Base-by-base conservation (phyloP, 2,797 vertebrate genomes). In the Nyctibius grandis region DNA sequence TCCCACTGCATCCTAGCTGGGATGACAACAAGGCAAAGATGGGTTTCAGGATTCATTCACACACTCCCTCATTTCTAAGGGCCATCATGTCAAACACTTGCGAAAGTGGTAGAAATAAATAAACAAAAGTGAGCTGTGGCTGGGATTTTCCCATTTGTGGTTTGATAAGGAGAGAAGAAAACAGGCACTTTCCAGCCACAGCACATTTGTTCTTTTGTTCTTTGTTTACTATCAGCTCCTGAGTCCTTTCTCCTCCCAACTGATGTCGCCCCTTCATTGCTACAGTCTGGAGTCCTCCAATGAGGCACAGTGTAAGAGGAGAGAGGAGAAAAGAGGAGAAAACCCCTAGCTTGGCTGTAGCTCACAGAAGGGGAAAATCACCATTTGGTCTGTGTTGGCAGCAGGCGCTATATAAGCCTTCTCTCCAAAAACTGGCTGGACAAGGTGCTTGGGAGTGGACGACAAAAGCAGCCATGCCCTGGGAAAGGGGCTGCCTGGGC, bases 81-180 rank as follows among this genome's bases (percentile, higher is more conserved):
- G 42, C 36, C 57, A 47, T n/a, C 9, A 3, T 28, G 23, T 57
- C 63, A 91, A 74, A 80, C 19, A 28, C 82, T 67, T 60, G 28
- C 20, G 45, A 84, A 95, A 91, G 73, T 45, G 64, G 61, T 51
- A 65, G 77, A 94, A 96, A 88, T 60, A 94, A 96, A 88, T 60
- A 79, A 92, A 83, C 45, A 88, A 47, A 84, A 83, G 68, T 40
- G 65, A 89, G n/a, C 48, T 73, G 56, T 86, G 54, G 31, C 53
- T 90, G 88, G 93, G 82, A 73, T 95, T 97, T 94, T 95, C 94
- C 95, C 78, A 79, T 68, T 89, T 87, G 80, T 67, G 87, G 61
- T 91, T 93, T 89, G 77, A 76, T 85, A 95, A 78, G 63, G 56
- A 79, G 54, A 78, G 91, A 93, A 87, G 50, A 64, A 90, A 95